Evolutionary conservation across 2,888 invertebrate species (phyloP).

Genomic region (Agrochola lychnidis): DNA sequence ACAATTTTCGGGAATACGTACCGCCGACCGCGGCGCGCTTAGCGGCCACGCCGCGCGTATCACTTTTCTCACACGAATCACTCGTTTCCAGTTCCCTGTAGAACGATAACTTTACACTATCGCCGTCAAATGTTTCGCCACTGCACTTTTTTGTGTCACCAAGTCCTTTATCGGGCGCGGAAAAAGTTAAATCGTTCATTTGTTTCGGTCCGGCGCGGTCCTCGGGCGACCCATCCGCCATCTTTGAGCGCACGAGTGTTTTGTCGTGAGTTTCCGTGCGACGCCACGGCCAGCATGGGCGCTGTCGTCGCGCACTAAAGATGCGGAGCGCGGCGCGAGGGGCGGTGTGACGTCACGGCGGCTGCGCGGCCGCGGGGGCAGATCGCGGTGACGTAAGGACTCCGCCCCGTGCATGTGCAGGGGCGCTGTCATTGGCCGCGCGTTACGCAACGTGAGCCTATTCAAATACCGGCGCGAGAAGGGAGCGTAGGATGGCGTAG

Average conservation of each 20-base stretch:
- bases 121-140: conserved; percentile 84
- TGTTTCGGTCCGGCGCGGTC: conserved; percentile 91
- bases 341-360: conserved; percentile 88
- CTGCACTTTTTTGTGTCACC: conserved; percentile 90
- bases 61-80: conserved; percentile 90
- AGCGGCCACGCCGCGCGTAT: conserved; percentile 87
- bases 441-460: conserved; percentile 88
- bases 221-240: conserved; percentile 95
- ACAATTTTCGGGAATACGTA: conserved; percentile 84
- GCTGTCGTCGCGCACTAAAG: conserved; percentile 81
- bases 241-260: conserved; percentile 94
- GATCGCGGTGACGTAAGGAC: conserved; percentile 88
- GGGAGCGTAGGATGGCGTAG: conserved; percentile 86
- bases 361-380: conserved; percentile 88
- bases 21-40: conserved; percentile 79
- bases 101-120: conserved; percentile 87
- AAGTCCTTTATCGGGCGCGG: conserved; percentile 87
- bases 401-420: conserved; percentile 90
- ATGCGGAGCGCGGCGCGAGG: conserved; percentile 76
- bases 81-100: conserved; percentile 88
- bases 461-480: conserved; percentile 85
- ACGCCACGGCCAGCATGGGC: conserved; percentile 81
- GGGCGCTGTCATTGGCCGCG: conserved; percentile 89
- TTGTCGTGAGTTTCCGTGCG: conserved; percentile 84
- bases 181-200: conserved; percentile 90